Evolutionary conservation across 2,888 invertebrate genomes (phyloP).

Genomic region (Eupelmus urozonus): DNA sequence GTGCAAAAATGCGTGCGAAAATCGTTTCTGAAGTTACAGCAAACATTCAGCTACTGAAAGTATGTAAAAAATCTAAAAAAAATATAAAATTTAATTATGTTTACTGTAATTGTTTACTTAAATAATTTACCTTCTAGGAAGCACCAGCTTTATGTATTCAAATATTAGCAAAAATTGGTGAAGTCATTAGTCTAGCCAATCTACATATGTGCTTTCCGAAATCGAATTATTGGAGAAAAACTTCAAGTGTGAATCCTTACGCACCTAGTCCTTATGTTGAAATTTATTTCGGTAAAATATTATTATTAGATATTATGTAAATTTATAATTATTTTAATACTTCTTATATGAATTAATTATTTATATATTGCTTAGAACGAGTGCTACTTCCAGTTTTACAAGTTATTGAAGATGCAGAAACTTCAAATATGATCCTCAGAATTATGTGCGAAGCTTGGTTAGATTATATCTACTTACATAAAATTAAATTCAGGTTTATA

Average conservation of each 20-base stretch:
- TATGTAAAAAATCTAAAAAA: slow-evolving; percentile 71
- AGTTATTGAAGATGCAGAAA: slow-evolving; percentile 86
- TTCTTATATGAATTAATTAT: neutral
- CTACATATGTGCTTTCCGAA: slow-evolving; percentile 90
- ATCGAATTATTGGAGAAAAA: slow-evolving; percentile 82
- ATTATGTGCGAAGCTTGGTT: slow-evolving; percentile 93
- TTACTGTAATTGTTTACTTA: no score
- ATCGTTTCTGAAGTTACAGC: slow-evolving; percentile 87
- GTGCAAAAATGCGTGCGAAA: slow-evolving; percentile 89
- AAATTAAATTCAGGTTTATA: slow-evolving; percentile 86
- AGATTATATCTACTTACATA: slow-evolving; percentile 89
- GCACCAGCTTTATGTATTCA: slow-evolving; percentile 85
- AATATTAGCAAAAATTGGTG: slow-evolving; percentile 86
- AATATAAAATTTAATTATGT: slow-evolving; percentile 21
- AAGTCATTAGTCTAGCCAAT: slow-evolving; percentile 87
- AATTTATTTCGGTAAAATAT: slow-evolving; percentile 82
- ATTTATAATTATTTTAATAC: neutral
- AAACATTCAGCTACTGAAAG: slow-evolving; percentile 87
- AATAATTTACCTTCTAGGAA: slow-evolving; percentile 78
- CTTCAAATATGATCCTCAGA: slow-evolving; percentile 87
- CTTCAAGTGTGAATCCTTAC: slow-evolving; percentile 76
- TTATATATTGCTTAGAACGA: slow-evolving; percentile 80
- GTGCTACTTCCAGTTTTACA: slow-evolving; percentile 87
- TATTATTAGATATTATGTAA: neutral
- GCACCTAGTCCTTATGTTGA: slow-evolving; percentile 83